These are phyloP conservation scores for Oppia nitens DNA, from an alignment of 1,140 invertebrate genomes.

Conservation along the genomic window DNA sequence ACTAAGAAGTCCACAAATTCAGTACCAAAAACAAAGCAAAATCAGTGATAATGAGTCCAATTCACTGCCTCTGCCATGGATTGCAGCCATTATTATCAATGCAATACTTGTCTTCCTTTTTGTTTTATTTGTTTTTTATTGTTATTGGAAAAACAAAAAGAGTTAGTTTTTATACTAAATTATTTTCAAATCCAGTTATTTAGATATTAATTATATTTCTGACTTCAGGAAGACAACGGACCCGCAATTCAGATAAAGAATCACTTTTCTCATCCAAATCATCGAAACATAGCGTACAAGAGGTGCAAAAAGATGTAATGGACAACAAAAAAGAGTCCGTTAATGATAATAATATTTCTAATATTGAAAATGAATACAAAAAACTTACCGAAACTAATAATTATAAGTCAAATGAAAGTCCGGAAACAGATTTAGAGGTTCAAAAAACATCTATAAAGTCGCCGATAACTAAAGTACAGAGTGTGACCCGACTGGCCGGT, in stretches of 20 bases:
- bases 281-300: neutral
- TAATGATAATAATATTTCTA: neutral
- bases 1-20: neutral
- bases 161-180: no score
- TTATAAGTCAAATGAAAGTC: neutral
- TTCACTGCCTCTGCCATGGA: conserved; percentile 17
- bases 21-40: neutral
- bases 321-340: neutral
- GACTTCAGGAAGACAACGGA: neutral
- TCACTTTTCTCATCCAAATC: neutral
- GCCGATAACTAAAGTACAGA: neutral
- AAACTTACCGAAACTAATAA: neutral
- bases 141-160: conserved; percentile 17
- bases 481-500: neutral
- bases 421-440: neutral
- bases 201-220: neutral
- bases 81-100: conserved; percentile 20
- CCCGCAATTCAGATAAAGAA: neutral
- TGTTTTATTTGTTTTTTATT: conserved; percentile 17
- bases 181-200: no score
- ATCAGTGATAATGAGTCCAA: neutral
- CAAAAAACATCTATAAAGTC: neutral
- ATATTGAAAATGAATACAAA: neutral
- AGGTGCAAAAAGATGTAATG: neutral
- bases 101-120: conserved; percentile 17